Evolutionary conservation across 2,797 vertebrate genomes (phyloP), one percentile per base, ranked within the genome.

Genomic region (Salmo trutta): DNA sequence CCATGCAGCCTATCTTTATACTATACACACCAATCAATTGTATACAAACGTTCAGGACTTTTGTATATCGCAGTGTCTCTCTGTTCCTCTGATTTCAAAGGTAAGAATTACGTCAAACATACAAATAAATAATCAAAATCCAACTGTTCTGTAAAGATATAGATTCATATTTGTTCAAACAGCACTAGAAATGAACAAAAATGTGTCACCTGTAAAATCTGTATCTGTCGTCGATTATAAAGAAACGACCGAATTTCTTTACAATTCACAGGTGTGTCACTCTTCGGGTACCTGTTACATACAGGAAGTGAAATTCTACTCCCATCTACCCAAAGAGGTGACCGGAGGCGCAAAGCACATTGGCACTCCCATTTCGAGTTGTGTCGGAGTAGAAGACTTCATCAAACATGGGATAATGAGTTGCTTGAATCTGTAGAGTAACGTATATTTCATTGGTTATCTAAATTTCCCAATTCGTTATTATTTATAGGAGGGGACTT

Each of bases 281-380:
- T 72, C 59, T 51, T 41, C 54, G 77, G 68, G 56, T 83, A 71
- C 90, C 91, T 79, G 92, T 77, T 81, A 79, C 83, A 84, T 12
- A 79, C 94, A 95, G 96, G 96, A 97, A 96, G 94, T 95, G 95
- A 94, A 96, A 95, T 89, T 83, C 89, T 82, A 93, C 86, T 74
- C 81, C 80, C 27, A 74, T 56, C n/a, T 31, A 56, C 33, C 29
- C 27, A 16, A 56, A 56, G 71, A 31, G 27, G 36, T 59, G 29
- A 74, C 54, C 17, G 4, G 8, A 52, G 10, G 16, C 53, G 21
- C 8, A 12, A 21, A n/a, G 54, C 3, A 21, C n/a, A 5, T 4
- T 19, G 56, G 89, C 90, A 88, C 93, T 85, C 91, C 92, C 88
- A 90, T 74, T 75, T 47, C n/a, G 4, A 41, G n/a, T 5, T 16